These are phyloP conservation scores for Pyxicephalus adspersus DNA, from an alignment of 2,113 vertebrate species.

Conservation along the genomic window DNA sequence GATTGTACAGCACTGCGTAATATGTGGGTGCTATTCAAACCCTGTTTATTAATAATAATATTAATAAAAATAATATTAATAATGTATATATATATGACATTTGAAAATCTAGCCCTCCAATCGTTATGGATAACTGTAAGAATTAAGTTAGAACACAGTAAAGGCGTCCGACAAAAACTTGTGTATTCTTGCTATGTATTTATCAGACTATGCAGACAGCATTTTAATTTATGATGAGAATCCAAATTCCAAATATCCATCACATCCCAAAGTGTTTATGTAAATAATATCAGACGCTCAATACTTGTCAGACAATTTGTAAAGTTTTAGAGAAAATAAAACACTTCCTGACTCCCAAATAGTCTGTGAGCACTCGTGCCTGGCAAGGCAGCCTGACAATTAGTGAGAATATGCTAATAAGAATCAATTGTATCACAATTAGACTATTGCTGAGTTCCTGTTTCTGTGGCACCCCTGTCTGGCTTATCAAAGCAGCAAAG, in stretches of 20 bases:
- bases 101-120: too few relatives aligned
- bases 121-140: too few relatives aligned
- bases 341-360: conserved; percentile 4
- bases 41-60: too few relatives aligned
- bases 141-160: too few relatives aligned
- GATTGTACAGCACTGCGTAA: too few relatives aligned
- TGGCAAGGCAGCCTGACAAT: conserved; percentile 9
- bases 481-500: background rate
- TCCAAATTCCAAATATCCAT: conserved; percentile 2
- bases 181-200: too few relatives aligned
- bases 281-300: conserved; percentile 1
- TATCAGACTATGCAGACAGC: too few relatives aligned
- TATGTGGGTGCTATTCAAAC: too few relatives aligned
- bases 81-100: too few relatives aligned
- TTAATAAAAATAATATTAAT: too few relatives aligned
- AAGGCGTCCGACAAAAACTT: too few relatives aligned
- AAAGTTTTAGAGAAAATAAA: background rate
- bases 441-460: conserved; percentile 34
- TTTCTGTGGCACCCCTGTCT: background rate
- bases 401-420: conserved; percentile 24
- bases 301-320: conserved; percentile 30
- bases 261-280: background rate
- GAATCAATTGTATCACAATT: conserved; percentile 45
- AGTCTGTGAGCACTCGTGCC: background rate
- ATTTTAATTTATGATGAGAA: background rate